A percentile compares a stretch with the other conserved stretches of the same genome.
phyloP scores from a whole-genome alignment of 2,888 invertebrate species.

The Acanthosepion esculentum region DNA sequence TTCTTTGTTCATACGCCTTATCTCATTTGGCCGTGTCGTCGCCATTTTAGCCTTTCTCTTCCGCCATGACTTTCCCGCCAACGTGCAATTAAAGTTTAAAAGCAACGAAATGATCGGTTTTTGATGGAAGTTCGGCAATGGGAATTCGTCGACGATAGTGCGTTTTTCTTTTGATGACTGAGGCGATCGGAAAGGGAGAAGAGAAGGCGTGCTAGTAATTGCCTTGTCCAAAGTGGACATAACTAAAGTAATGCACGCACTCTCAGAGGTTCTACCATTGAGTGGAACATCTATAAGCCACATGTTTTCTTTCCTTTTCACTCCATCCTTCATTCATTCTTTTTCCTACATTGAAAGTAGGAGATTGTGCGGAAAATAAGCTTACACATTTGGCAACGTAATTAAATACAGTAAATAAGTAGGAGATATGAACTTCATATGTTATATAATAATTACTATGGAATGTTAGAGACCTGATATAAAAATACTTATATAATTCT shows the following conservation, averaged over 20 bases:
- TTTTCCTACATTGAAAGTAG: neutral
- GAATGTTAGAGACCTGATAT: no score
- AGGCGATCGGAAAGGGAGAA: neutral
- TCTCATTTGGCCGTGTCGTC: neutral
- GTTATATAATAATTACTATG: no score
- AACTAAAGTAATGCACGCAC: no score
- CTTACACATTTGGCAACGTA: no score
- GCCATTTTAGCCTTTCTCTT: neutral
- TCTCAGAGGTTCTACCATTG: neutral
- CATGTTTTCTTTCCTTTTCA: neutral
- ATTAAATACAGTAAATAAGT: no score
- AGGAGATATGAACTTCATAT: no score
- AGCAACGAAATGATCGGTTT: neutral
- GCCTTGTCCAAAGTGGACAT: neutral
- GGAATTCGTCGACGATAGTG: neutral
- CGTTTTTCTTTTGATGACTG: neutral
- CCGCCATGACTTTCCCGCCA: neutral
- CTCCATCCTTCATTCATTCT: neutral
- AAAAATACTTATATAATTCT: no score
- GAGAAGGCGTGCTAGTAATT: neutral
- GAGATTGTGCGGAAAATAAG: no score
- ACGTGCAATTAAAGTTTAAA: slow-evolving; percentile 4
- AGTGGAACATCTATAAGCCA: neutral
- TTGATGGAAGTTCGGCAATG: neutral
- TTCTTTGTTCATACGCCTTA: neutral